phyloP scores from a whole-genome alignment of 2,888 invertebrate species.

The Ganaspis brasiliensis region DNA sequence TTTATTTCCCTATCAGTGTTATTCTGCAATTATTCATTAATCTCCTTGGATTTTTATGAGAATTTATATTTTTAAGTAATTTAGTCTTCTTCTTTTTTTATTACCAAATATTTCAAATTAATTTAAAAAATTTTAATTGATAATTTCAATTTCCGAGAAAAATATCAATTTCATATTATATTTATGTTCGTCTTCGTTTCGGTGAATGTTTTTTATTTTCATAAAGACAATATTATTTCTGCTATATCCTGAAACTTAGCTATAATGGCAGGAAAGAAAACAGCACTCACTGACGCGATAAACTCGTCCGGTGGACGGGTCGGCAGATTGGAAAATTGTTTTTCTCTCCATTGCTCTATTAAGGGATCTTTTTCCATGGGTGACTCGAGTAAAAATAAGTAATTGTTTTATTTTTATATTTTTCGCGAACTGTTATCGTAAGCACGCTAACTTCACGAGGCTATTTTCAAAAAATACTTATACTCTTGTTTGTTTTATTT shows the following conservation, averaged over 20 bases:
- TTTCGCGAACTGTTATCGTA: background rate
- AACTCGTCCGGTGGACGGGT: conserved; percentile 60
- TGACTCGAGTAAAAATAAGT: conserved; percentile 6
- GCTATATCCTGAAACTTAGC: conserved; percentile 19
- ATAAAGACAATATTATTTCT: conserved; percentile 12
- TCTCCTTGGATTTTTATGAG: too few relatives aligned
- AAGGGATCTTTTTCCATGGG: conserved; percentile 9
- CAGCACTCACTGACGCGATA: conserved; percentile 55
- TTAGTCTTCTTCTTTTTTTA: background rate
- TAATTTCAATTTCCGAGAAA: background rate
- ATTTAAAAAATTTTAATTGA: too few relatives aligned
- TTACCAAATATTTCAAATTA: too few relatives aligned
- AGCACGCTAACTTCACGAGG: background rate
- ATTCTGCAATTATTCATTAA: background rate
- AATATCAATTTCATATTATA: too few relatives aligned
- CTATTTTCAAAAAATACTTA: background rate
- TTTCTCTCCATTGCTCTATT: conserved; percentile 54
- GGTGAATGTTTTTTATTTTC: background rate
- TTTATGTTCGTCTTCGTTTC: background rate
- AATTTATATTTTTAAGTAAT: too few relatives aligned
- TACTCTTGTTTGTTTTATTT: background rate
- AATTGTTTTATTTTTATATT: conserved; percentile 10
- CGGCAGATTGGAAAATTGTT: conserved; percentile 66
- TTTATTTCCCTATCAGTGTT: conserved; percentile 1
- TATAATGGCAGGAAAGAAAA: conserved; percentile 43